Base-by-base conservation (phyloP, 2,113 vertebrate species). In the Condylura cristata region DNA sequence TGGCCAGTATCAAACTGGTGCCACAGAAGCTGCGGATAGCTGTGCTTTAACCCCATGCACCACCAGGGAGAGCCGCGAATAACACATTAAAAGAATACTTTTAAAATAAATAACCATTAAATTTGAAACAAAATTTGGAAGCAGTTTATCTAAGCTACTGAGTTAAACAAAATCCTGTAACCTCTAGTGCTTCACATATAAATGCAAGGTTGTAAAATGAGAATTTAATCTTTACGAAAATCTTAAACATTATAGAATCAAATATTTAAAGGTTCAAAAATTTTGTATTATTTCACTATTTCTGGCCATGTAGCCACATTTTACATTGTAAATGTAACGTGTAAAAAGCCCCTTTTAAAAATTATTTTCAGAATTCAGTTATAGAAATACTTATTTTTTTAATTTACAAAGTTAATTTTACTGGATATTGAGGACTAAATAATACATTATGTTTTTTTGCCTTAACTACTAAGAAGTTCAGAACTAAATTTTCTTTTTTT, bases 41-140 rank as follows among this genome's bases (percentile, higher is more conserved):
- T n/a, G n/a, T n/a, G n/a, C n/a, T n/a, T n/a, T n/a, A n/a, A n/a
- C n/a, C n/a, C n/a, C n/a, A n/a, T n/a, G n/a, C n/a, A n/a, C n/a
- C n/a, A n/a, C n/a, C n/a, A n/a, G n/a, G n/a, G n/a, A n/a, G n/a
- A n/a, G n/a, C n/a, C n/a, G n/a, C 70, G 32, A 85, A 76, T 1
- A 83, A 75, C 6, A 79, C 51, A n/a, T 53, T 88, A 28, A 71
- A 86, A 60, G 16, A 71, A 61, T 28, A 81, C 32, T 48, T 2
- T 78, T 65, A 30, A 75, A 53, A 74, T 51, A 51, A 65, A 85
- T 39, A 32, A 3, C 6, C 6, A 24, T 16, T 14, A 65, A 63
- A 70, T 41, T 71, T 88, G 53, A 78, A 92, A 89, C 17, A 91
- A 92, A 91, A 79, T 30, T 80, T 41, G 34, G 44, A 90, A 81